Evolutionary conservation across 2,888 invertebrate species (phyloP).

Genomic region (Drosophila maculinotata): DNA sequence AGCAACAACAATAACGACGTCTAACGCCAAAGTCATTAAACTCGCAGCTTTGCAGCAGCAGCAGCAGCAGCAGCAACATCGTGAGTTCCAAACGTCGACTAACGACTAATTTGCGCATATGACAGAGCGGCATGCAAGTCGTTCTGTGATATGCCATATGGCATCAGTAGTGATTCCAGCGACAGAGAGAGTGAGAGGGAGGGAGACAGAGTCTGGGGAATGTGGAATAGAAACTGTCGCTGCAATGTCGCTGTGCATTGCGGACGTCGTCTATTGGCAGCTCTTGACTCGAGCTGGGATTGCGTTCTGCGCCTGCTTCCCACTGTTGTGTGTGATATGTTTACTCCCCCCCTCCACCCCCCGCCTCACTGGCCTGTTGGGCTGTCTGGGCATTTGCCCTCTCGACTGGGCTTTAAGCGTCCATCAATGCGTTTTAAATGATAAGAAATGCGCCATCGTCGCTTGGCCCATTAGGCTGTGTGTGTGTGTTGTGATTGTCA

Average conservation of each 20-base stretch:
- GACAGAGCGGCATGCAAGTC: constrained; percentile 71
- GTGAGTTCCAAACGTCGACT: constrained; percentile 63
- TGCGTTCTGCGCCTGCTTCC: constrained; percentile 65
- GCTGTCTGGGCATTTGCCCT: constrained; percentile 35
- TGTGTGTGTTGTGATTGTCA: too few relatives aligned
- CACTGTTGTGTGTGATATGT: constrained; percentile 44
- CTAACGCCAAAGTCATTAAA: constrained; percentile 79
- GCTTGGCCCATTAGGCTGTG: constrained; percentile 50
- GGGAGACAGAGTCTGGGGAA: constrained; percentile 25
- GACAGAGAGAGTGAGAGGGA: constrained; percentile 2
- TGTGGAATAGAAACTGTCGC: constrained; percentile 46
- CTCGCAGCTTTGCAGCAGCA: constrained; percentile 50
- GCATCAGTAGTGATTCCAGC: constrained; percentile 12
- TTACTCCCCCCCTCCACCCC: background rate
- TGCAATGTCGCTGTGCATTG: constrained; percentile 42
- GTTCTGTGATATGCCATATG: constrained; percentile 54
- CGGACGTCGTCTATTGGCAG: constrained; percentile 53
- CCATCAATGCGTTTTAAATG: constrained; percentile 75
- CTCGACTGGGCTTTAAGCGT: constrained; percentile 55
- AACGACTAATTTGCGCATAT: constrained; percentile 80
- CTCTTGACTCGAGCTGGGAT: constrained; percentile 66
- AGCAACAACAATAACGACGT: constrained; percentile 29
- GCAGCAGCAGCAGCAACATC: constrained; percentile 28
- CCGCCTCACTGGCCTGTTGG: background rate
- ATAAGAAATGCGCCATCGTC: constrained; percentile 66